Evolutionary conservation across 2,888 invertebrate genomes (phyloP).

Genomic region (Polylopha cassiicola): DNA sequence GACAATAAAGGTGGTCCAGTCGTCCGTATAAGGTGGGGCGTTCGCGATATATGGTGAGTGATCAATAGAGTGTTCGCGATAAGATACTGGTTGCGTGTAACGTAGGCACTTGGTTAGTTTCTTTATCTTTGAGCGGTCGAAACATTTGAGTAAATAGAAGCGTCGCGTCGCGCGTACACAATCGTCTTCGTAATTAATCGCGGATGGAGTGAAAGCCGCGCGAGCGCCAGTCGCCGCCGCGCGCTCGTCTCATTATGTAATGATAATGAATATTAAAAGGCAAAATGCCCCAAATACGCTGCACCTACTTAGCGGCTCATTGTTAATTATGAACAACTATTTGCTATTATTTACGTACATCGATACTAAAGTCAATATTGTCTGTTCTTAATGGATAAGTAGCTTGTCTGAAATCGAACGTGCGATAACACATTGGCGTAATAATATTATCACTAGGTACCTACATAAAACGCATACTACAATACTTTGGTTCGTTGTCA

Average conservation of each 20-base stretch:
- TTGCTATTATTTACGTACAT: constrained; percentile 3
- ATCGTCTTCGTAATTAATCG: constrained; percentile 68
- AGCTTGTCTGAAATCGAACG: too few species aligned
- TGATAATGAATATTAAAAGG: constrained; percentile 72
- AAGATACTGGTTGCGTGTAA: constrained; percentile 65
- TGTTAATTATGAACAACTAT: constrained; percentile 40
- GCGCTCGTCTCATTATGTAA: constrained; percentile 61
- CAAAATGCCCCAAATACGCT: constrained; percentile 60
- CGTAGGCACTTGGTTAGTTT: constrained; percentile 58
- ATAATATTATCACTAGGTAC: neutral
- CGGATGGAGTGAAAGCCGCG: constrained; percentile 68
- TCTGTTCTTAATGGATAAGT: constrained; percentile 25
- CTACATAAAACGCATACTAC: too few species aligned
- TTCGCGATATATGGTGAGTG: constrained; percentile 70
- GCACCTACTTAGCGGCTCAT: constrained; percentile 42
- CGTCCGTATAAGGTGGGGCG: constrained; percentile 69
- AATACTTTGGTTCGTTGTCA: too few species aligned
- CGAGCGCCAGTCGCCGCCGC: constrained; percentile 38
- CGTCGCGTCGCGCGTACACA: constrained; percentile 54
- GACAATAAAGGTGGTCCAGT: constrained; percentile 69
- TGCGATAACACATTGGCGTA: too few species aligned
- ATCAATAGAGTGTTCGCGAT: constrained; percentile 71
- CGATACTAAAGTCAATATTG: constrained; percentile 35
- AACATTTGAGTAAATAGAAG: constrained; percentile 73
- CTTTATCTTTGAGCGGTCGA: constrained; percentile 71